These are phyloP conservation scores for Zelostemma sp. DNA, from an alignment of 1,140 invertebrate species.

Conservation along the genomic window DNA sequence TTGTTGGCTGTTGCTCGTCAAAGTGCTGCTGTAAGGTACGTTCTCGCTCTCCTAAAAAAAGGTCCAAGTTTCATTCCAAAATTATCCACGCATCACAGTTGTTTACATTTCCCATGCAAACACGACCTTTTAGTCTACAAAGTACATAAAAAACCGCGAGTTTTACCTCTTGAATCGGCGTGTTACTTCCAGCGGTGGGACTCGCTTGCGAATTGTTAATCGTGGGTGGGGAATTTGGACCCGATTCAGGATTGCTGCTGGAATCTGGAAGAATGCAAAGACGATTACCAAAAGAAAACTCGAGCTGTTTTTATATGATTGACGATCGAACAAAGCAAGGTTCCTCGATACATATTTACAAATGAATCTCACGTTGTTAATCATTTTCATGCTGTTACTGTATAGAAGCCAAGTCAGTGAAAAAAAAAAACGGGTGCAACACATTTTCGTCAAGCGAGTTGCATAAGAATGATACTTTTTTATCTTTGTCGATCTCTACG, in stretches of 20 bases:
- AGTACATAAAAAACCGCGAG: not conserved
- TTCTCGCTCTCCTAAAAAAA: slow-evolving; percentile 70
- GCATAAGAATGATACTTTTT: slow-evolving; percentile 6
- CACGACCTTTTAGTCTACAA: slow-evolving; percentile 1
- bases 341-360: not conserved
- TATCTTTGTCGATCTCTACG: not conserved
- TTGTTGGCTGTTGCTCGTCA: slow-evolving; percentile 71
- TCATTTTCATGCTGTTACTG: slow-evolving; percentile 65
- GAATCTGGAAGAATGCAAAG: slow-evolving; percentile 70
- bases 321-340: slow-evolving; percentile 4
- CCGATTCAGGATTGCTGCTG: slow-evolving; percentile 82
- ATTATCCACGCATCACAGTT: not conserved
- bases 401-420: slow-evolving; percentile 61
- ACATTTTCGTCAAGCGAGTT: slow-evolving; percentile 40
- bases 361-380: slow-evolving; percentile 25
- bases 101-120: not conserved
- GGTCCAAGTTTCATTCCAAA: not conserved
- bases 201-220: slow-evolving; percentile 72
- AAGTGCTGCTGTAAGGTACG: slow-evolving; percentile 70
- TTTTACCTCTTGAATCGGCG: slow-evolving; percentile 79
- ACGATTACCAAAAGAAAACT: slow-evolving; percentile 6
- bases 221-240: slow-evolving; percentile 85
- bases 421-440: slow-evolving; percentile 61
- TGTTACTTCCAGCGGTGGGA: slow-evolving; percentile 73
- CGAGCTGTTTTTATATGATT: not conserved